Evolutionary conservation across 2,888 invertebrate genomes (phyloP), one percentile per base, ranked within the genome.

Genomic region (Hemaris fuciformis): DNA sequence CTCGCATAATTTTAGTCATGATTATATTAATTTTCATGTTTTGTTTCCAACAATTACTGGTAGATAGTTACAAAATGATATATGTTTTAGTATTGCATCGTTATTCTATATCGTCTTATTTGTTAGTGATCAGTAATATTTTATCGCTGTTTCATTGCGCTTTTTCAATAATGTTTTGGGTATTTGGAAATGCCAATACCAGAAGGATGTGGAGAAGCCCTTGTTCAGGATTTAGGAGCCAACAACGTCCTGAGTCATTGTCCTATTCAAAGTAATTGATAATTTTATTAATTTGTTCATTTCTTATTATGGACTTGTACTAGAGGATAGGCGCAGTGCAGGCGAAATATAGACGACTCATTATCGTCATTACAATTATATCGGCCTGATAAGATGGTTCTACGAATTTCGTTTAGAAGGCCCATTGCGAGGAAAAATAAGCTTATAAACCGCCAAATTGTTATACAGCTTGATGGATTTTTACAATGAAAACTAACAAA

Each of bases 151-250:
- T 86, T 66, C 85, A 89, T 42, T 89, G 88, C 71, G 83, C 84
- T 0, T 71, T 83, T 41, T 82, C 90, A 0, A 85, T 85, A 48
- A 65, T 80, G 7, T 91, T 91, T 68, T 91, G 91, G 91, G 74
- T 91, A 4, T 86, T 89, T 61, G 91, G 87, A 1, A 91, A 91
- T 63, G 73, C 75, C 1, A 80, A 80, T 4, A 91, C 91, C 0
- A 78, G 90, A 67, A 74, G 75, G 31, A 61, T 88, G 60, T 91
- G 91, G 91, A 74, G 31, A 13, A 18, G 13, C 34, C 8, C 20
- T 8, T 57, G 43, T 57, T 31, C 15, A 13, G 22, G 18, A 45
- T 38, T 41, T 7, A 18, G 10, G 5, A 18, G 8, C 53, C 15
- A 31, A 4, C 7, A 18, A 27, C 27, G 31, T 31, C 53, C 53